These are phyloP conservation scores for Gallinago solitaria DNA, from an alignment of 2,797 vertebrate genomes.

Conservation along the genomic window DNA sequence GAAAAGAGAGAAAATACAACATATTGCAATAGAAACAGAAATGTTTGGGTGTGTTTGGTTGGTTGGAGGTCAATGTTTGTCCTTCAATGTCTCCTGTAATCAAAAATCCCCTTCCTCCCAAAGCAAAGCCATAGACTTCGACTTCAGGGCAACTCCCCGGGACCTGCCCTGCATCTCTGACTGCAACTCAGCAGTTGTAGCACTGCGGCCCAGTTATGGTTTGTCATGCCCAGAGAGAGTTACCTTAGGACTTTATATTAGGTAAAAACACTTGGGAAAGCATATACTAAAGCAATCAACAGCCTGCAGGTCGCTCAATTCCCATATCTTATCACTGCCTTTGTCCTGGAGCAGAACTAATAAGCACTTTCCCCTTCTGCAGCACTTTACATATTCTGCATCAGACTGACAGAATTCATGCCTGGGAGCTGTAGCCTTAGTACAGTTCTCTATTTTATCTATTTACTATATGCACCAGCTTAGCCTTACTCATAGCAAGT, in stretches of 20 bases:
- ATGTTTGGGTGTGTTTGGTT: not conserved
- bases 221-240: not conserved
- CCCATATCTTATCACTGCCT: not conserved
- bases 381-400: not conserved
- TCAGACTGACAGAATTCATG: not conserved
- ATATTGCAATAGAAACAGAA: not conserved
- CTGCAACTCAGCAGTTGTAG: not conserved
- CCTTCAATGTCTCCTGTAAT: not conserved
- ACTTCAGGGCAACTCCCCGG: not conserved
- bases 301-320: not conserved
- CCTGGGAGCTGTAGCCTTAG: not conserved
- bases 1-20: not conserved
- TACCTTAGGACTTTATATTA: not conserved
- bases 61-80: not conserved
- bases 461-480: not conserved
- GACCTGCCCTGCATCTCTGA: not conserved
- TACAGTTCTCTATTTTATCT: not conserved
- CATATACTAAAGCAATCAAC: not conserved
- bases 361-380: not conserved
- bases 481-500: not conserved
- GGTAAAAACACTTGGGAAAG: not conserved
- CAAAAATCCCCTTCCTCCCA: not conserved
- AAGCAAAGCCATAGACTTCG: not conserved
- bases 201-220: not conserved
- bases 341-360: not conserved